Evolutionary conservation across 2,797 vertebrate genomes (phyloP).

Genomic region (Chiloscyllium punctatum): DNA sequence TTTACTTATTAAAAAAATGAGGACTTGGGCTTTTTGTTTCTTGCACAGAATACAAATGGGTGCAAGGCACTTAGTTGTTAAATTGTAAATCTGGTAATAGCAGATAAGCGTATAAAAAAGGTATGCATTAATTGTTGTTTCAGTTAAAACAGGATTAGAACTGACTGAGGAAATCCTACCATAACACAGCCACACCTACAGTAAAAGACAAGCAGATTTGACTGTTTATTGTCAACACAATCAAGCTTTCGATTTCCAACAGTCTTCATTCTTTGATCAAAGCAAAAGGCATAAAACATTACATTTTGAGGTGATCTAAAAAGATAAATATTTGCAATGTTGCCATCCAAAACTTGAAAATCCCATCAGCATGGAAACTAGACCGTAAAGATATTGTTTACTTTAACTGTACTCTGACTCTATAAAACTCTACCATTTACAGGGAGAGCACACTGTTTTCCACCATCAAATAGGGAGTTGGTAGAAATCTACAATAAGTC

Average conservation of each 20-base stretch:
- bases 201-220: background rate
- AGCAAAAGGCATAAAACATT: too few species aligned
- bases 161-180: background rate
- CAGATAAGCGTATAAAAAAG: background rate
- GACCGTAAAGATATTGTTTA: background rate
- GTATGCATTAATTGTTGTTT: background rate
- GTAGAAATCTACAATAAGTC: background rate
- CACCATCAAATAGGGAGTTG: background rate
- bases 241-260: background rate
- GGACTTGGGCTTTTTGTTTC: background rate
- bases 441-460: background rate
- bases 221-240: slow-evolving; percentile 20
- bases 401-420: background rate
- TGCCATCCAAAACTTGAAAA: background rate
- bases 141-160: slow-evolving; percentile 11
- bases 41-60: background rate
- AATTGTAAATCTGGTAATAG: background rate
- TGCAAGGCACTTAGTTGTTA: background rate
- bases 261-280: background rate
- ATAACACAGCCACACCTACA: background rate
- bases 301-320: too few species aligned
- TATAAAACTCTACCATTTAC: background rate
- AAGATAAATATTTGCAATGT: background rate
- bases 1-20: background rate
- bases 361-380: background rate